Base-by-base conservation (phyloP, 2,113 vertebrate genomes). In the Nycticryphes semicollaris region DNA sequence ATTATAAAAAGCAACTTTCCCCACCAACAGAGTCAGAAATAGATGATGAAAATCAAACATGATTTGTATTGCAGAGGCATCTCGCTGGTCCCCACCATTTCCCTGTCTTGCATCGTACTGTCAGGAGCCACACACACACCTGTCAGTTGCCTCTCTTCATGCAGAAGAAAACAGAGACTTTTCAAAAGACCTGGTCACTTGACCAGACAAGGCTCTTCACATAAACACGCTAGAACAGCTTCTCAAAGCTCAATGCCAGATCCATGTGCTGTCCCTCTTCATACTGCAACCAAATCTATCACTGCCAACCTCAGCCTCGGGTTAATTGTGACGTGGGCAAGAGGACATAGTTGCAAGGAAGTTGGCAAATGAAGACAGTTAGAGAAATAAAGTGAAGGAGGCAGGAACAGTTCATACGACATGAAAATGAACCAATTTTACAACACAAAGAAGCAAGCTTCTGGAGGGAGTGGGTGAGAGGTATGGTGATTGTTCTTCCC, bases 1-100 rank as follows among this genome's bases (percentile, higher is more conserved):
- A 89, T 79, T 91, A 92, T 78, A 86, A 95, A 90, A 88, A 93
- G 10, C 53, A 74, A 54, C 62, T 79, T 91, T 82, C 6, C 41
- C 28, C 70, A 85, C 66, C 57, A 63, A 78, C 57, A 59, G 91
- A 82, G 69, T 88, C 63, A 53, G 69, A 92, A 95, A 87, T 24
- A 92, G 62, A 57, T 69, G 73, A 25, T 82, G 45, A 89, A 95
- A 91, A 81, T 62, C 28, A 82, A 89, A 69, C 1, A 9, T 37
- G 51, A 64, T 76, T 95, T 76, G 20, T 56, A 87, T 24, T 68
- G n/a, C 33, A 79, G 37, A 76, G 15, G 31, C 45, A 69, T 84
- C 24, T 63, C 31, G 53, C 41, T 5, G 10, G 35, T 91, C 35
- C 39, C 59, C 28, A 77, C 10, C 24, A 39, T 54, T 54, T 63